A percentile compares a stretch with the other conserved stretches of the same genome.
Conservation (phyloP, 2,888 invertebrate genomes). For the Caenorhabditis sp. region DNA sequence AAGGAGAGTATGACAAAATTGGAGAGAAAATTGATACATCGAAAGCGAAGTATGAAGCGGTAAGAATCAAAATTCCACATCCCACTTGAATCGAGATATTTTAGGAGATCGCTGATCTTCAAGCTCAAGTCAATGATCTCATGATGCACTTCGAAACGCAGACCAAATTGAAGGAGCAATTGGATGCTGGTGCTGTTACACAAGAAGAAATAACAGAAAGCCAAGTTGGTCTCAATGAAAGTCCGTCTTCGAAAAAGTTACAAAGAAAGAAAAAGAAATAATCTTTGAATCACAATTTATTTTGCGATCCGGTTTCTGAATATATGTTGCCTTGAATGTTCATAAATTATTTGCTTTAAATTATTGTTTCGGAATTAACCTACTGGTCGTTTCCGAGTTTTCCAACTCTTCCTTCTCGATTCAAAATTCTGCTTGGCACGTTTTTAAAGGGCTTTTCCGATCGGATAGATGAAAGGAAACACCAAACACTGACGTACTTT, state of each 20-base stretch:
- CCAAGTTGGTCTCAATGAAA: constrained; percentile 21
- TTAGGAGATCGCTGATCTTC: constrained; percentile 81
- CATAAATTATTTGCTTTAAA: neutral
- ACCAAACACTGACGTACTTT: too few relatives aligned
- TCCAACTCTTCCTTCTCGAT: too few relatives aligned
- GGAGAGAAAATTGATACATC: constrained; percentile 72
- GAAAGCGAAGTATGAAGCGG: constrained; percentile 46
- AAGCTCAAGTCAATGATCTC: constrained; percentile 91
- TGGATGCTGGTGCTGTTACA: constrained; percentile 33
- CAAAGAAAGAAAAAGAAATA: constrained; percentile 22
- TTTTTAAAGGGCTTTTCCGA: too few relatives aligned
- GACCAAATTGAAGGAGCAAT: constrained; percentile 73
- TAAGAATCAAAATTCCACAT: neutral
- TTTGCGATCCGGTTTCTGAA: neutral
- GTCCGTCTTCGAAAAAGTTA: constrained; percentile 11
- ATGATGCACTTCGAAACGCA: constrained; percentile 96
- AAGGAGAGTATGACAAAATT: constrained; percentile 75
- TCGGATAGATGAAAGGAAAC: too few relatives aligned
- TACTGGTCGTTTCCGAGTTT: too few relatives aligned
- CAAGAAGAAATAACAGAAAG: constrained; percentile 33
- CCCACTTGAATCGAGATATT: neutral
- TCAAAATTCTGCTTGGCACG: too few relatives aligned
- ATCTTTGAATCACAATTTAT: neutral
- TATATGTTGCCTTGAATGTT: neutral
- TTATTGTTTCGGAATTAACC: too few relatives aligned